phyloP scores from a whole-genome alignment of 2,797 vertebrate species.

The Pipistrellus kuhlii region DNA sequence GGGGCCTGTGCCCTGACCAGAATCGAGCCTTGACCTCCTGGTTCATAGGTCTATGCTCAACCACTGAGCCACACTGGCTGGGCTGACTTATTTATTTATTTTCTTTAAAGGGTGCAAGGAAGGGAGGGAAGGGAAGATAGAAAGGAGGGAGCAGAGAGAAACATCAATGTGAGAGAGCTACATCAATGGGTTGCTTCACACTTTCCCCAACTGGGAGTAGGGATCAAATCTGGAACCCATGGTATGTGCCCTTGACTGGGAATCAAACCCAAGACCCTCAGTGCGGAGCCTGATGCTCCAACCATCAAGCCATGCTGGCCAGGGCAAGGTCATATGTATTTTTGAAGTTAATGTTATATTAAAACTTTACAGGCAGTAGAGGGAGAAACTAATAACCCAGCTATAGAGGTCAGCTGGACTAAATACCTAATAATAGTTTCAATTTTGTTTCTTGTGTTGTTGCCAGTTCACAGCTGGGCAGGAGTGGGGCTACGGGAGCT shows the following conservation, averaged over 20 bases:
- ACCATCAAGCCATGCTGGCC: neutral
- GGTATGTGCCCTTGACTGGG: neutral
- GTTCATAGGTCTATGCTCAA: no score
- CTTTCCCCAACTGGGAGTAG: neutral
- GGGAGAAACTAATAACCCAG: neutral
- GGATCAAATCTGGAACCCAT: neutral
- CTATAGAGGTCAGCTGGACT: neutral
- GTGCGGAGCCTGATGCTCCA: neutral
- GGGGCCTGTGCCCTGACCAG: no score
- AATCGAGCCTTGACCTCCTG: no score
- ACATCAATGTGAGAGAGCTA: no score
- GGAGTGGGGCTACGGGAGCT: neutral
- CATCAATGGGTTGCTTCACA: no score
- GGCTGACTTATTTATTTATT: no score
- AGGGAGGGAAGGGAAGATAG: no score
- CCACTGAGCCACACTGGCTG: no score
- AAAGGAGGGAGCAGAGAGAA: no score
- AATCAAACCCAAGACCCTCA: neutral
- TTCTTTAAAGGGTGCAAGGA: no score
- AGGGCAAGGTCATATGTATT: neutral
- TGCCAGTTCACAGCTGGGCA: neutral
- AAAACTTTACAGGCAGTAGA: slow-evolving; percentile 14
- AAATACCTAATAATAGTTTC: no score
- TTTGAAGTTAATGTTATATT: slow-evolving; percentile 22
- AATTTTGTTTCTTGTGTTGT: neutral